Evolutionary conservation across 2,888 invertebrate genomes (phyloP), one percentile per base, ranked within the genome.

Genomic region (Heliconius erato): DNA sequence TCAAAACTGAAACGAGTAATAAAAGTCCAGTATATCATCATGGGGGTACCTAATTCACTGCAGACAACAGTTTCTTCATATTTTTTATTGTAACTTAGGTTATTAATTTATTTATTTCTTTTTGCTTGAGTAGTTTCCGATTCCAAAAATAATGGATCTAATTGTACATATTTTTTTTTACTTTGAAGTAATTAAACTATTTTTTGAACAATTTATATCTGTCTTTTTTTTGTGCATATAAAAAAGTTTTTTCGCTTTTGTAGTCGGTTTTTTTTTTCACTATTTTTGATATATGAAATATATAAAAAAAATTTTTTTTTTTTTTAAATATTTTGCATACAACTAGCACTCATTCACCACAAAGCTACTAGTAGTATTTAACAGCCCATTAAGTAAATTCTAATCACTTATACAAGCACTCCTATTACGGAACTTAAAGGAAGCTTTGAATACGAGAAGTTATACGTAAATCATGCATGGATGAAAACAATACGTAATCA

Each of bases 401-500:
- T 32, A 69, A 69, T 35, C 16, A 11, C 69, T 3, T 35, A 19
- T 35, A 49, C 7, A 49, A 49, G 16, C 23, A 54, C 28, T 54
- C 19, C 54, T 7, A 28, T 28, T 28, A 63, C 0, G 4, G 35
- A 76, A 40, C 9, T 11, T 35, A 32, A 59, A 72, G 23, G 11
- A 32, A 74, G 74, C n/a, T 26, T 26, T 76, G 63, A 76, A 63
- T 63, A 76, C 2, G n/a, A 35, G 59, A 63, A 76, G 63, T 40
- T 26, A 3, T 44, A 40, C 35, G 63, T 63, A 63, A 35, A 63
- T 40, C 16, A 86, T 88, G 85, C 84, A 89, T 91, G 92, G 90
- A 92, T 92, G 89, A 90, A 91, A 82, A 80, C 80, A 63, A 90
- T 90, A 89, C 89, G 90, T 90, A 88, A 91, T 90, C 89, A 89